These are phyloP conservation scores for Calameuta idolon DNA, from an alignment of 2,888 invertebrate species.

Conservation along the genomic window DNA sequence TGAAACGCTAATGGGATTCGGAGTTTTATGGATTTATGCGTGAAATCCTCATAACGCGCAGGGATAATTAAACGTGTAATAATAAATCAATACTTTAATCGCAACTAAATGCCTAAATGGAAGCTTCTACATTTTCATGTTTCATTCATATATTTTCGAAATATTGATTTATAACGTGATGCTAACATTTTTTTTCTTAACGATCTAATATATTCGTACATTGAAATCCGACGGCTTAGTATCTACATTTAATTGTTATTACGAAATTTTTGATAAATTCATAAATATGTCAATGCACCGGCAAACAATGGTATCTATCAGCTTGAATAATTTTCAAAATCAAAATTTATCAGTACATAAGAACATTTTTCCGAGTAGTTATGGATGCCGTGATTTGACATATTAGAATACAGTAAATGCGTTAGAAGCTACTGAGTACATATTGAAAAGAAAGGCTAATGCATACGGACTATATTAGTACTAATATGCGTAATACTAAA, in stretches of 20 bases:
- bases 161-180: not conserved
- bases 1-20: not conserved
- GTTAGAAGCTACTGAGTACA: not conserved
- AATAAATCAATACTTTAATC: too few species aligned
- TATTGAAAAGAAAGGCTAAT: too few species aligned
- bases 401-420: not conserved
- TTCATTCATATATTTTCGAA: not conserved
- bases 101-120: too few species aligned
- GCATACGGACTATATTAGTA: not conserved
- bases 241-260: not conserved
- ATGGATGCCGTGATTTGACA: not conserved
- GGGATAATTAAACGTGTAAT: not conserved
- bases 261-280: not conserved
- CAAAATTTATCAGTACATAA: not conserved
- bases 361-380: not conserved
- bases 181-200: not conserved
- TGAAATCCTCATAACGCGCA: not conserved
- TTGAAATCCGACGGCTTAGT: not conserved
- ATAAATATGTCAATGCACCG: not conserved
- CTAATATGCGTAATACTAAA: not conserved
- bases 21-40: not conserved
- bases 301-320: not conserved
- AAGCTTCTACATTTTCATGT: too few species aligned
- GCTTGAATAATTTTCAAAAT: not conserved
- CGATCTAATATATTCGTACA: not conserved